A percentile compares a stretch with the other conserved stretches of the same genome.
phyloP scores from a whole-genome alignment of 2,888 invertebrate species.

The Cylloceria caligata region DNA sequence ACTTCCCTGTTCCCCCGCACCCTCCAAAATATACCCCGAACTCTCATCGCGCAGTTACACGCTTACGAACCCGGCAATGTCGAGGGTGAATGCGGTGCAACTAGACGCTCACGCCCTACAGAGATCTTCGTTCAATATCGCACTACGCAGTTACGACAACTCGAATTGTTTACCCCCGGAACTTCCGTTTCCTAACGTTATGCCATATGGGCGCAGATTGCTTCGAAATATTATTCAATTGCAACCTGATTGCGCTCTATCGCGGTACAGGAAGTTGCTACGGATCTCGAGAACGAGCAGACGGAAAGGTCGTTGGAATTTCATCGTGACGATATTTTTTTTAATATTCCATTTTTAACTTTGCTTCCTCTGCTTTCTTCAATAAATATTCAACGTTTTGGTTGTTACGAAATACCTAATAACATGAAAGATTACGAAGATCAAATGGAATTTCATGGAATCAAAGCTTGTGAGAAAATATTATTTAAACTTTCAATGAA shows the following conservation, averaged over 20 bases:
- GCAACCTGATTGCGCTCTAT: constrained; percentile 43
- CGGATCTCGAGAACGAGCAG: too few relatives aligned
- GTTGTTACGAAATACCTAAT: too few relatives aligned
- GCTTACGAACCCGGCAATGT: constrained; percentile 52
- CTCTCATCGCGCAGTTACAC: constrained; percentile 41
- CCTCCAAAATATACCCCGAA: constrained; percentile 50
- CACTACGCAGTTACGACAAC: neutral
- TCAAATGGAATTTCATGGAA: too few relatives aligned
- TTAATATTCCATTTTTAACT: too few relatives aligned
- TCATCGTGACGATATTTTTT: too few relatives aligned
- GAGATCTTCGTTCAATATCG: constrained; percentile 37
- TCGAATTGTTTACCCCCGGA: neutral
- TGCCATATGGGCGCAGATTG: neutral
- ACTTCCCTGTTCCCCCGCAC: neutral
- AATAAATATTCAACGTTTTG: too few relatives aligned
- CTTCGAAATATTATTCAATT: constrained; percentile 60
- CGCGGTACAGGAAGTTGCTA: too few relatives aligned
- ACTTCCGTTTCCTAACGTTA: constrained; percentile 13
- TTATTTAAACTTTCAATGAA: too few relatives aligned
- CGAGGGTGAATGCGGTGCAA: constrained; percentile 58
- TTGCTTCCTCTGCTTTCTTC: too few relatives aligned
- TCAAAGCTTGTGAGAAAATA: too few relatives aligned
- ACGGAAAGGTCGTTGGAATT: too few relatives aligned
- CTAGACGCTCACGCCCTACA: constrained; percentile 63
- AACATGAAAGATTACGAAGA: too few relatives aligned